These are phyloP conservation scores for Myotis vivesi DNA, from an alignment of 2,797 vertebrate species.

Conservation along the genomic window DNA sequence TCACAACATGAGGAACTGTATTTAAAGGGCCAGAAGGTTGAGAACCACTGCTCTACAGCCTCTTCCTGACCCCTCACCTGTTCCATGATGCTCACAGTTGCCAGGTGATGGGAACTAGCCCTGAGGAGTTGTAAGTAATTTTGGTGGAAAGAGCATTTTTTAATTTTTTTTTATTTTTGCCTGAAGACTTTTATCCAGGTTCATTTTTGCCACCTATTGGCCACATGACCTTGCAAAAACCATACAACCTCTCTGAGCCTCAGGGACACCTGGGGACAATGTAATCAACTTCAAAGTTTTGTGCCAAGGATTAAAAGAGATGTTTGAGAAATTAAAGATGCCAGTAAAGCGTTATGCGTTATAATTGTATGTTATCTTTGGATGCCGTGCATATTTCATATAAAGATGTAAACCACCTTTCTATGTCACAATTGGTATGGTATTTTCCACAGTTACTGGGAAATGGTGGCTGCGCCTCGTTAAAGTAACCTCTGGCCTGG, in stretches of 20 bases:
- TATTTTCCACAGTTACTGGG: neutral
- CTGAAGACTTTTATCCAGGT: neutral
- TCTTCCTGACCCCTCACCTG: neutral
- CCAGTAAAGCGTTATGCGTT: neutral
- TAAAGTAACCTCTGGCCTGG: neutral
- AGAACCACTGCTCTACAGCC: neutral
- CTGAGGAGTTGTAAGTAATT: neutral
- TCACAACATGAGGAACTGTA: too few relatives aligned
- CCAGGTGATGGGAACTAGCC: neutral
- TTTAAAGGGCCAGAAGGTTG: too few relatives aligned
- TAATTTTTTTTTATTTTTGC: neutral
- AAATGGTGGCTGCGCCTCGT: neutral
- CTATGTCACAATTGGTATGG: neutral
- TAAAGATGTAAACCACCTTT: neutral
- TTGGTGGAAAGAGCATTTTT: neutral
- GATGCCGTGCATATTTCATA: neutral
- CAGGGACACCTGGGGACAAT: neutral
- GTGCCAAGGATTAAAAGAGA: neutral
- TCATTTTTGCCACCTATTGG: neutral
- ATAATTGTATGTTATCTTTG: neutral
- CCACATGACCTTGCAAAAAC: neutral
- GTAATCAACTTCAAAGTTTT: neutral
- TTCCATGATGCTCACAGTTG: neutral
- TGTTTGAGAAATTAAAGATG: neutral
- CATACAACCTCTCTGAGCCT: constrained; percentile 2